Percentiles rank a stretch among this genome's conserved stretches.
These are phyloP conservation scores for Cheilosia grossa DNA, from an alignment of 2,888 invertebrate genomes.

Conservation along the genomic window DNA sequence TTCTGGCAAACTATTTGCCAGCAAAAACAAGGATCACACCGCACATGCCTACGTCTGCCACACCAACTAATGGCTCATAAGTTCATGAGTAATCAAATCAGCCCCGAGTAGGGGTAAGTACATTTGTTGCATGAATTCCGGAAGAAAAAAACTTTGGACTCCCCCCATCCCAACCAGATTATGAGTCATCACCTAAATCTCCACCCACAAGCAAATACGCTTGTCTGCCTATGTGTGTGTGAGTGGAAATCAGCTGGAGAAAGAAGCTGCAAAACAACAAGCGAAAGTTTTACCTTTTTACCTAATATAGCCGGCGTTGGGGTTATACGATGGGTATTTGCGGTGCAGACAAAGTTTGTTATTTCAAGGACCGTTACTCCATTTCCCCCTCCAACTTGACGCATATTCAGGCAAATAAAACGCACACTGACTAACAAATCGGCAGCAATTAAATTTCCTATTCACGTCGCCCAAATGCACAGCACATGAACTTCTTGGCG, in stretches of 20 bases:
- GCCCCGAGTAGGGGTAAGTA: constrained; percentile 5
- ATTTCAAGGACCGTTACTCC: constrained; percentile 34
- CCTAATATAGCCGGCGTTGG: not conserved
- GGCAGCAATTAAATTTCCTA: constrained; percentile 69
- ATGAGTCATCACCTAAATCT: constrained; percentile 64
- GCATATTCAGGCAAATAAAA: constrained; percentile 7
- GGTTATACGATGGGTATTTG: constrained; percentile 9
- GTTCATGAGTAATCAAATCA: constrained; percentile 67
- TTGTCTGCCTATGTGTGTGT: not conserved
- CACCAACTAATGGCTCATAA: constrained; percentile 34
- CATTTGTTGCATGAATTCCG: constrained; percentile 61
- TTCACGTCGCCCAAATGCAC: constrained; percentile 42
- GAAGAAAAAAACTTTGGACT: not conserved
- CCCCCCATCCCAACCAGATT: constrained; percentile 15
- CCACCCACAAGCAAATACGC: not conserved
- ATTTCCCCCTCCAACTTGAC: constrained; percentile 6
- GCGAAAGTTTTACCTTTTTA: constrained; percentile 15
- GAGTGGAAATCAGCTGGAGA: constrained; percentile 6
- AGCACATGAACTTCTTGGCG: not conserved
- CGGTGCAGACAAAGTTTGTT: constrained; percentile 37
- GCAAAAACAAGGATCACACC: constrained; percentile 15
- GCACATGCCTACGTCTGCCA: constrained; percentile 31
- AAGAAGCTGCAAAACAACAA: not conserved
- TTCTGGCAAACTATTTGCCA: constrained; percentile 5
- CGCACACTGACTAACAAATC: constrained; percentile 51